Evolutionary conservation across 2,888 invertebrate species (phyloP), one percentile per base, ranked within the genome.

Genomic region (Oscheius sp.): DNA sequence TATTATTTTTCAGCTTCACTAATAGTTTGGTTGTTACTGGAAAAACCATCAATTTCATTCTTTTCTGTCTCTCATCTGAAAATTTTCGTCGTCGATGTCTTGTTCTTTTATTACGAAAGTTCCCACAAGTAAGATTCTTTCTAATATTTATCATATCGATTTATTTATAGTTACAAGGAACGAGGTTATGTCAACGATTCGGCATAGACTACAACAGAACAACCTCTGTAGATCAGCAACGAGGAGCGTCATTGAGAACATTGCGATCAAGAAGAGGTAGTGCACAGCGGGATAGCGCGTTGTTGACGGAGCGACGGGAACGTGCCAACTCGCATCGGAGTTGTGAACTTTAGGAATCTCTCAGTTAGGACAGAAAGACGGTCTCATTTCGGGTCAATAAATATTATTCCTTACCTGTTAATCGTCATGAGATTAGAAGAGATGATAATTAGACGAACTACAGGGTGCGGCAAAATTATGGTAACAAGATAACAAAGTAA

Each of bases 61-160:
- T 85, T 6, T 85, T 85, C 68, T 85, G 84, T 57, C 68, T 83
- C 6, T 82, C 82, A 20, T 84, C 83, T 0, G 80, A 79, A n/a
- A 80, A 84, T 71, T 85, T 84, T 54, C 73, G 84, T 28, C 63
- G 79, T 14, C 82, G 82, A 61, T 84, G 83, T 65, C 68, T 78
- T 30, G 67, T 73, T 6, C 68, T 81, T n/a, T 74, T 81, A 26
- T 71, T 80, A 17, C 38, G 78, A 30, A 84, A 82, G 66, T 84
- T 82, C 67, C 82, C 82, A 33, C 70, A 75, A 70, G 83, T 82
- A 36, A 59, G 61, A 14, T 45, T 20, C 5, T 26, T 26, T 22
- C 24, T 22, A 14, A 38, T 20, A n/a, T 33, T 14, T n/a, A 22
- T 38, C 41, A 41, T 41, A 14, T 17, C 24, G 41, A 3, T 36